phyloP scores from a whole-genome alignment of 2,113 vertebrate genomes.

The Hymenochirus boettgeri region DNA sequence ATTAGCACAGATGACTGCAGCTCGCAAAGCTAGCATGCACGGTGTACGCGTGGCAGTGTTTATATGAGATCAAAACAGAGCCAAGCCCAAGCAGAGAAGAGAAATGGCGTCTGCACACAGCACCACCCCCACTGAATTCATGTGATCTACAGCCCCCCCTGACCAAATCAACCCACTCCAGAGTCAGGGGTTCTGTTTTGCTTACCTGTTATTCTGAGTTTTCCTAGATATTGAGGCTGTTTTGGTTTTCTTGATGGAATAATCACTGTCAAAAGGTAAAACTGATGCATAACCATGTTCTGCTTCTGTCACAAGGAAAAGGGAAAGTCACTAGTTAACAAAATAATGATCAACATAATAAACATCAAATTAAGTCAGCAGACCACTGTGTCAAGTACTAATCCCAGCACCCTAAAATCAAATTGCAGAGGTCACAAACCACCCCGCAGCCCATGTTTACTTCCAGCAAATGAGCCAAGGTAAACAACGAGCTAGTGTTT shows the following conservation, averaged over 20 bases:
- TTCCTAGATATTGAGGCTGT: constrained; percentile 82
- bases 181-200: constrained; percentile 19
- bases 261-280: constrained; percentile 90
- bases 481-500: neutral
- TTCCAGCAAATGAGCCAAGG: neutral
- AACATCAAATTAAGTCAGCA: neutral
- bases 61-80: constrained; percentile 77
- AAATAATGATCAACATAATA: neutral
- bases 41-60: constrained; percentile 94
- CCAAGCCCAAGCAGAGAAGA: constrained; percentile 68
- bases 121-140: constrained; percentile 22
- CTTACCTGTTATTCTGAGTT: constrained; percentile 90
- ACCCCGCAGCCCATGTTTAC: neutral
- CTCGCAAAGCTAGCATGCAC: constrained; percentile 47
- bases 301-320: constrained; percentile 71
- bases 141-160: constrained; percentile 39
- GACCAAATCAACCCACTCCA: neutral
- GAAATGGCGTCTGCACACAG: constrained; percentile 60
- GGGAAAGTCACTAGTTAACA: neutral
- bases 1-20: constrained; percentile 2
- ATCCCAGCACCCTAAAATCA: neutral
- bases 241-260: constrained; percentile 93
- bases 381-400: neutral
- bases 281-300: constrained; percentile 97
- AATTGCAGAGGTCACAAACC: neutral